Conservation (phyloP, 2,113 vertebrate genomes). For the Dendropsophus ebraccatus region DNA sequence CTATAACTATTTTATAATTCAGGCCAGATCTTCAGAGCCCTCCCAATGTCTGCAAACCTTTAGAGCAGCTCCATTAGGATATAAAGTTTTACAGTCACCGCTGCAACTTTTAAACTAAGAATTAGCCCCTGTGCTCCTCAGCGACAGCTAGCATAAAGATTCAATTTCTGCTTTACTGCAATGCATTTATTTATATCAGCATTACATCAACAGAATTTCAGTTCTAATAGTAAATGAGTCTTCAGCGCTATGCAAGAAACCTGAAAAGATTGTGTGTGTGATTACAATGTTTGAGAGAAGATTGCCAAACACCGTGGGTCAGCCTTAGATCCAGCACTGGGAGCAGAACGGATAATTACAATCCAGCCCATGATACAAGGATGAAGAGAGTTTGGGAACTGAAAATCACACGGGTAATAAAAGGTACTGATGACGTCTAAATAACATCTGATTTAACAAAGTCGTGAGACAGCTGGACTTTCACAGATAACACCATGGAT, state of each 20-base stretch:
- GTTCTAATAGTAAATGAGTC: slow-evolving; percentile 26
- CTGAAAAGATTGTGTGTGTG: neutral
- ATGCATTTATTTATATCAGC: slow-evolving; percentile 14
- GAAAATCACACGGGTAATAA: slow-evolving; percentile 21
- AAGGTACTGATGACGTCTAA: neutral
- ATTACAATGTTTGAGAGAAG: slow-evolving; percentile 26
- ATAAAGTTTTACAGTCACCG: slow-evolving; percentile 13
- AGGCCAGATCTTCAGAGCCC: neutral
- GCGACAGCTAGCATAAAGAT: slow-evolving; percentile 29
- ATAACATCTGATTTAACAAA: slow-evolving; percentile 39
- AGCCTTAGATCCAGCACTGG: slow-evolving; percentile 5
- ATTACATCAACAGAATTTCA: slow-evolving; percentile 5
- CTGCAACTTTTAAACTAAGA: slow-evolving; percentile 32
- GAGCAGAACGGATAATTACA: slow-evolving; percentile 30
- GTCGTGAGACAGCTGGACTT: neutral
- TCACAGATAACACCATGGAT: slow-evolving; percentile 29
- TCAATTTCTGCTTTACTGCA: slow-evolving; percentile 23
- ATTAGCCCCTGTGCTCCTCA: slow-evolving; percentile 12
- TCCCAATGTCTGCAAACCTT: neutral
- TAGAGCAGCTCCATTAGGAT: neutral
- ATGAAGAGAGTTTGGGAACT: slow-evolving; percentile 20
- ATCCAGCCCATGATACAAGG: neutral
- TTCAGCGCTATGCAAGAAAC: slow-evolving; percentile 16
- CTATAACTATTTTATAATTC: neutral
- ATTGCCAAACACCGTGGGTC: neutral